Evolutionary conservation across 2,113 vertebrate genomes (phyloP).

Genomic region (Calidris pygmaea): DNA sequence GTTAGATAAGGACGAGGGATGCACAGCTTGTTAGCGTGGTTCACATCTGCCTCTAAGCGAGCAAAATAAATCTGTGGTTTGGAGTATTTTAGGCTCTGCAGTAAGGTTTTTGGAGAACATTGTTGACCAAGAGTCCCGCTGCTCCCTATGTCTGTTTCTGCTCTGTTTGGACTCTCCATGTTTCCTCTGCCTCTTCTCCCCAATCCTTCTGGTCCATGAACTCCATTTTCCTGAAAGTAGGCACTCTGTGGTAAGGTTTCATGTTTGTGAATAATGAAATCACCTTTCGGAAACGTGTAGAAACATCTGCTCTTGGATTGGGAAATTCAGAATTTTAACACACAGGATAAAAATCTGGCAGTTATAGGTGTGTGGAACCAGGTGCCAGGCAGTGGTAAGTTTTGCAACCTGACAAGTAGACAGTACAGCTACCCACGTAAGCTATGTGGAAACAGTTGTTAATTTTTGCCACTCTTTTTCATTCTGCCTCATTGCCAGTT

Average conservation of each 20-base stretch:
- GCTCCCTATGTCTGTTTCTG: neutral
- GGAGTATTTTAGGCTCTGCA: neutral
- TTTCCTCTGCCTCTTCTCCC: neutral
- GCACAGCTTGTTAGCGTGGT: neutral
- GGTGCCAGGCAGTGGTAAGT: neutral
- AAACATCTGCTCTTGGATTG: neutral
- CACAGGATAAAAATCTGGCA: neutral
- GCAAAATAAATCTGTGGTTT: neutral
- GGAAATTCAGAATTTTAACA: neutral
- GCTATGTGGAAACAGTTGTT: neutral
- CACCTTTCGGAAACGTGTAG: neutral
- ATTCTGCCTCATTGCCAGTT: neutral
- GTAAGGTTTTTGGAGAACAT: neutral
- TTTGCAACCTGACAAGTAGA: neutral
- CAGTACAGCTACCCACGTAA: neutral
- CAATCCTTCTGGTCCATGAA: neutral
- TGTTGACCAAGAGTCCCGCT: fast-evolving
- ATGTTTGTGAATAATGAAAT: neutral
- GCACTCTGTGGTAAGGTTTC: neutral
- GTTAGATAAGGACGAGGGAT: neutral
- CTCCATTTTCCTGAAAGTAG: neutral
- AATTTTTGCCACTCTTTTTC: neutral
- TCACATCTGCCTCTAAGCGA: neutral
- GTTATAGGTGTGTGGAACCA: neutral
- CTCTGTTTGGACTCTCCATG: neutral